Conservation (phyloP, 2,888 invertebrate genomes). For the Yponomeuta sedellus region DNA sequence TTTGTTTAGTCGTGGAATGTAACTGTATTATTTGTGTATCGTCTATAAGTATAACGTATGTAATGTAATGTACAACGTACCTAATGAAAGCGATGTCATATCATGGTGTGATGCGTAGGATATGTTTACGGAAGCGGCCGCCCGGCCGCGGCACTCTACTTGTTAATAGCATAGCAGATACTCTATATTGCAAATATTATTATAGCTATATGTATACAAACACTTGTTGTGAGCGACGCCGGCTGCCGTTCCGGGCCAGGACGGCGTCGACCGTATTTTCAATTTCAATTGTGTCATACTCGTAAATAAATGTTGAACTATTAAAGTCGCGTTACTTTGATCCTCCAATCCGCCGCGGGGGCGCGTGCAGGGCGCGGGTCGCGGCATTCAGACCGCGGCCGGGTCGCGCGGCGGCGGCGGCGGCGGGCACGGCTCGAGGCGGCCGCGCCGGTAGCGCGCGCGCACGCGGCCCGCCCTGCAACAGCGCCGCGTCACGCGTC, state of each 20-base stretch:
- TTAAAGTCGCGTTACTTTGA: slow-evolving; percentile 24
- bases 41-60: neutral
- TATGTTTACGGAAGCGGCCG: slow-evolving; percentile 19
- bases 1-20: too few relatives aligned
- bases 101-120: slow-evolving; percentile 58
- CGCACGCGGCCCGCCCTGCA: slow-evolving; percentile 35
- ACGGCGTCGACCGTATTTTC: slow-evolving; percentile 33
- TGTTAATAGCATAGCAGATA: slow-evolving; percentile 46
- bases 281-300: slow-evolving; percentile 53
- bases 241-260: slow-evolving; percentile 3
- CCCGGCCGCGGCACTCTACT: slow-evolving; percentile 31
- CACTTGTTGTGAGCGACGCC: slow-evolving; percentile 34
- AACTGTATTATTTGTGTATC: neutral
- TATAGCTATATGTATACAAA: slow-evolving; percentile 49
- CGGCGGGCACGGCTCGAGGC: slow-evolving; percentile 16
- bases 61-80: slow-evolving; percentile 27
- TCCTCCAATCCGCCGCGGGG: too few relatives aligned
- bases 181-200: slow-evolving; percentile 30
- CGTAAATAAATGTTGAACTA: slow-evolving; percentile 63
- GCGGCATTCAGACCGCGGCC: too few relatives aligned
- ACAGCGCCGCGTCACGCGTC: slow-evolving; percentile 24
- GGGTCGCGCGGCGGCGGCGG: too few relatives aligned
- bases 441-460: slow-evolving; percentile 27
- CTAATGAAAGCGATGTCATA: slow-evolving; percentile 52
- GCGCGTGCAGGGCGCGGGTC: too few relatives aligned